phyloP scores from a whole-genome alignment of 2,113 vertebrate species.

The Archilochus colubris region DNA sequence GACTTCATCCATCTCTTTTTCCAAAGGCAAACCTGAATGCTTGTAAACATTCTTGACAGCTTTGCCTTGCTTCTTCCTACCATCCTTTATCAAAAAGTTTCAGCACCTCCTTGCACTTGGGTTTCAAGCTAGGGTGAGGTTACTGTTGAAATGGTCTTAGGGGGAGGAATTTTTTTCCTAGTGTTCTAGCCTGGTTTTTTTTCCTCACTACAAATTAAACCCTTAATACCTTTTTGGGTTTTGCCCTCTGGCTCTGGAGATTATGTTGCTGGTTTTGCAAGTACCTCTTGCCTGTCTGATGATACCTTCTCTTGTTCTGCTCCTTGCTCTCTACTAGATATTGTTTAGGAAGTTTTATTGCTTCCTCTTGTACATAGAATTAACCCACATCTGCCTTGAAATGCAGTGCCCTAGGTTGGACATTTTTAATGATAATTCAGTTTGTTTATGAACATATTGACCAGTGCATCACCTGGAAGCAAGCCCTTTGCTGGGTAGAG shows the following conservation, averaged over 20 bases:
- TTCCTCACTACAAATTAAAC: neutral
- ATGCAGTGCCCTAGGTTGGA: rapidly evolving
- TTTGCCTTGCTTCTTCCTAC: neutral
- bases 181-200: neutral
- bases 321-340: neutral
- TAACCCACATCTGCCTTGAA: neutral
- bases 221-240: neutral
- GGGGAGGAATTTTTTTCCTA: neutral
- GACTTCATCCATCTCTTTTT: neutral
- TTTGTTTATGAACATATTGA: neutral
- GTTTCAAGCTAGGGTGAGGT: neutral
- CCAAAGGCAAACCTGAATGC: neutral
- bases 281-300: neutral
- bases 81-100: neutral
- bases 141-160: neutral
- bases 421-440: neutral
- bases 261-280: neutral
- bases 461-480: neutral
- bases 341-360: too few relatives aligned
- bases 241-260: neutral
- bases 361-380: neutral
- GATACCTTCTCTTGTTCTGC: neutral
- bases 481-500: neutral
- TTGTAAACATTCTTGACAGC: neutral
- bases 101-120: neutral